These are phyloP conservation scores for Herpailurus yagouaroundi DNA, from an alignment of 2,113 vertebrate species.

Conservation along the genomic window DNA sequence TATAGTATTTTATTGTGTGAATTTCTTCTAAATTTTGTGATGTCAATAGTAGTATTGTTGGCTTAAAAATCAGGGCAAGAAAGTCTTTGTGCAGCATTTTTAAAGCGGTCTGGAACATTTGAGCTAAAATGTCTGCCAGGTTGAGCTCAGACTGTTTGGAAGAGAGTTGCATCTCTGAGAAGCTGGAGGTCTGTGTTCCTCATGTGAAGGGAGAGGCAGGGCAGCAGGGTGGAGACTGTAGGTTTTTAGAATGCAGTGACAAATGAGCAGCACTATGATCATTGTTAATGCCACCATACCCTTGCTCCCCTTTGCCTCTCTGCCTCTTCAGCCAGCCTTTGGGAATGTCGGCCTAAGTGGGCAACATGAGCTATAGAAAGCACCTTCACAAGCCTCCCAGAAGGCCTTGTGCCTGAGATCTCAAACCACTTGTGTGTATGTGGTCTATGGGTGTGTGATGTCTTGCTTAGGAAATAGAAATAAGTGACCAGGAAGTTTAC, in stretches of 20 bases:
- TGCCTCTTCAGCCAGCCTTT: neutral
- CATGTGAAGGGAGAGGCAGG: neutral
- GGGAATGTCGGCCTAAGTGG: neutral
- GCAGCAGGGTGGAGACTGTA: neutral
- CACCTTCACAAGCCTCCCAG: neutral
- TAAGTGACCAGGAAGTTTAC: neutral
- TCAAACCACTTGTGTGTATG: neutral
- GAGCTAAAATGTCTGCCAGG: neutral
- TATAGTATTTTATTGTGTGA: neutral
- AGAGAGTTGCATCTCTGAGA: neutral
- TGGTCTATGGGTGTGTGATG: neutral
- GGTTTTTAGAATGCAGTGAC: neutral
- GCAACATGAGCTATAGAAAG: neutral
- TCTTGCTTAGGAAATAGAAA: neutral
- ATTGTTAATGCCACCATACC: neutral
- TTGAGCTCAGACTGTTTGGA: neutral
- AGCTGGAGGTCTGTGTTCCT: neutral
- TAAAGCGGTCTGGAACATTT: neutral
- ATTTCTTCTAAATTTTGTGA: conserved; percentile 31
- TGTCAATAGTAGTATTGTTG: neutral
- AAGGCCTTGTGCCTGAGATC: neutral
- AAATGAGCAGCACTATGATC: neutral
- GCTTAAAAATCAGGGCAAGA: neutral
- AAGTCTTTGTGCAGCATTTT: neutral
- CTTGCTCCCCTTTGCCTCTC: neutral